Conservation (phyloP, 2,797 vertebrate species). For the Pseudomugil gertrudae region DNA sequence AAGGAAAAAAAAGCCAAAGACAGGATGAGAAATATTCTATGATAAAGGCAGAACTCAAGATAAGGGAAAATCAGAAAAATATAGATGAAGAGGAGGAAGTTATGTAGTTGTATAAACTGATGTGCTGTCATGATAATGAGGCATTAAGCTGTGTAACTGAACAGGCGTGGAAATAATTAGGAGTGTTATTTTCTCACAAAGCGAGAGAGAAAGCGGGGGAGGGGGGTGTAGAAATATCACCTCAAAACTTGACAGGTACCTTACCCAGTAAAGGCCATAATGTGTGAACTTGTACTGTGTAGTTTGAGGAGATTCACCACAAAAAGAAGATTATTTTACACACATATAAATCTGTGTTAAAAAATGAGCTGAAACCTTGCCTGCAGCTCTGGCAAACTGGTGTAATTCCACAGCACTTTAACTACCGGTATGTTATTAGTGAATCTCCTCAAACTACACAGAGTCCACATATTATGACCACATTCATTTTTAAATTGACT, state of each 20-base stretch:
- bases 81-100: background rate
- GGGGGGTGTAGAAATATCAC: background rate
- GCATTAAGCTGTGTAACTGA: conserved; percentile 51
- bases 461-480: background rate
- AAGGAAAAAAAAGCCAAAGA: background rate
- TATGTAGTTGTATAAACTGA: conserved; percentile 20
- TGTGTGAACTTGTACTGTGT: too few relatives aligned
- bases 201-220: background rate
- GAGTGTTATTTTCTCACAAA: conserved; percentile 26
- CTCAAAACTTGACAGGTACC: background rate
- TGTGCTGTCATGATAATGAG: conserved; percentile 52
- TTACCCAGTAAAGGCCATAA: conserved; percentile 12
- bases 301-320: too few relatives aligned
- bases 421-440: too few relatives aligned
- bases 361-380: background rate
- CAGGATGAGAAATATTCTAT: background rate
- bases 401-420: background rate
- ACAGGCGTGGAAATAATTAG: conserved; percentile 61
- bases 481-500: background rate
- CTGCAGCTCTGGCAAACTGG: background rate
- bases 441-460: background rate
- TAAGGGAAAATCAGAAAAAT: background rate
- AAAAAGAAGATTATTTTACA: too few relatives aligned
- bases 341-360: too few relatives aligned
- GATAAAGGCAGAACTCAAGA: background rate